These are phyloP conservation scores for Camptogramma bilineatum DNA, from an alignment of 2,888 invertebrate genomes.

Conservation along the genomic window DNA sequence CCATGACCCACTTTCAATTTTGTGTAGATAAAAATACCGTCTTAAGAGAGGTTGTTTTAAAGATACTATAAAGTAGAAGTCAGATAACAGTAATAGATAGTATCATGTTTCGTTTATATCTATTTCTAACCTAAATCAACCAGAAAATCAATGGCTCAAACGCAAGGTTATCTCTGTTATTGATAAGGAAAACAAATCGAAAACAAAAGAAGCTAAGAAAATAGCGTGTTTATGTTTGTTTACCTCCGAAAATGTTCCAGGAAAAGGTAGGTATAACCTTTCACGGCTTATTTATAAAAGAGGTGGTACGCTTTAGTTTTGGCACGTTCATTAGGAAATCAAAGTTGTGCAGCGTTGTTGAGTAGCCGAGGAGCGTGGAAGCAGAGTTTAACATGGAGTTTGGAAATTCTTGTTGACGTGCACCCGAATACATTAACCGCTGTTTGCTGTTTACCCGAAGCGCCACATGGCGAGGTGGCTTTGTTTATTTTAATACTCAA, in stretches of 20 bases:
- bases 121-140: not conserved
- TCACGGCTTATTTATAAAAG: constrained; percentile 7
- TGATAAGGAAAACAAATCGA: constrained; percentile 14
- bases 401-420: constrained; percentile 52
- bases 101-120: not conserved
- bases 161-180: constrained; percentile 3
- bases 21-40: not conserved
- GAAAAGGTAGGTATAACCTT: constrained; percentile 15
- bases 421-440: constrained; percentile 78
- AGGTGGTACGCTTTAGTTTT: constrained; percentile 46
- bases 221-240: constrained; percentile 19
- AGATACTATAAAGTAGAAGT: not conserved
- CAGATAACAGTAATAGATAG: not conserved
- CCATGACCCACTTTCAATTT: constrained; percentile 2
- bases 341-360: constrained; percentile 54
- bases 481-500: constrained; percentile 85
- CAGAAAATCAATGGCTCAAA: not conserved
- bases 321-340: constrained; percentile 61
- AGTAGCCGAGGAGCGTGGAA: constrained; percentile 46
- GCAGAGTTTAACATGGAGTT: constrained; percentile 44
- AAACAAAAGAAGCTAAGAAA: constrained; percentile 9
- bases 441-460: constrained; percentile 70
- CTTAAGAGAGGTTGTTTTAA: not conserved
- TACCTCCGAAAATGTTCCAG: constrained; percentile 14
- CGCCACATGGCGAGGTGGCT: constrained; percentile 77